These are phyloP conservation scores for Hybos culiciformis DNA, from an alignment of 2,888 invertebrate genomes.

Conservation along the genomic window DNA sequence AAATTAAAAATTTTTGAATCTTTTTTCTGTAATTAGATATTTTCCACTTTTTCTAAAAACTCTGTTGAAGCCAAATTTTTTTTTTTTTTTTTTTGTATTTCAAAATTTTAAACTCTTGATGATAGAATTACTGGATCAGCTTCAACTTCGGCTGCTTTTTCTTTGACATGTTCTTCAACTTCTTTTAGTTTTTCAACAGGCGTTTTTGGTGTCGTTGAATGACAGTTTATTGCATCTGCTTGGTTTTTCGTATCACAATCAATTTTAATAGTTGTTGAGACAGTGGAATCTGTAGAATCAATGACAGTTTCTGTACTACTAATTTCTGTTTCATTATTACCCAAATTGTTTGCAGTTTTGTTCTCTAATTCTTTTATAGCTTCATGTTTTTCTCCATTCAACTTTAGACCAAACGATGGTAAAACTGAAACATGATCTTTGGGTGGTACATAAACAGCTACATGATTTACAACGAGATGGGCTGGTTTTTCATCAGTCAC, in stretches of 20 bases:
- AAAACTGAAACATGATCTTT: conserved; percentile 8
- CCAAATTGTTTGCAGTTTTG: not conserved
- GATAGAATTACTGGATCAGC: conserved; percentile 34
- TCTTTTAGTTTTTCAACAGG: conserved; percentile 23
- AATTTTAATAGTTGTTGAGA: not conserved
- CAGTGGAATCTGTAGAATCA: not conserved
- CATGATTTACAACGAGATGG: conserved; percentile 28
- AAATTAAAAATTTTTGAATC: no score
- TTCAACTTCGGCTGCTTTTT: conserved; percentile 32
- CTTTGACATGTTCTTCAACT: conserved; percentile 28
- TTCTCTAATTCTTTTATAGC: not conserved
- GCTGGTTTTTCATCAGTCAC: conserved; percentile 18
- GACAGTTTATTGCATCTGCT: not conserved
- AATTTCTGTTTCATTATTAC: not conserved
- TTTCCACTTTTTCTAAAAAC: no score
- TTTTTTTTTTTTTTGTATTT: no score
- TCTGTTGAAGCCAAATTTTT: no score
- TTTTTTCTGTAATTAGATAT: no score
- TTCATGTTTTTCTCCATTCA: not conserved
- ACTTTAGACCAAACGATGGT: conserved; percentile 7
- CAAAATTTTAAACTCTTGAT: conserved; percentile 24
- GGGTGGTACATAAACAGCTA: conserved; percentile 16
- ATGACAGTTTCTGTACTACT: not conserved
- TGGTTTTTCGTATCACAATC: no score
- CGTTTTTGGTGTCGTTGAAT: conserved; percentile 18